phyloP scores from a whole-genome alignment of 2,113 vertebrate species.

The Lota lota region DNA sequence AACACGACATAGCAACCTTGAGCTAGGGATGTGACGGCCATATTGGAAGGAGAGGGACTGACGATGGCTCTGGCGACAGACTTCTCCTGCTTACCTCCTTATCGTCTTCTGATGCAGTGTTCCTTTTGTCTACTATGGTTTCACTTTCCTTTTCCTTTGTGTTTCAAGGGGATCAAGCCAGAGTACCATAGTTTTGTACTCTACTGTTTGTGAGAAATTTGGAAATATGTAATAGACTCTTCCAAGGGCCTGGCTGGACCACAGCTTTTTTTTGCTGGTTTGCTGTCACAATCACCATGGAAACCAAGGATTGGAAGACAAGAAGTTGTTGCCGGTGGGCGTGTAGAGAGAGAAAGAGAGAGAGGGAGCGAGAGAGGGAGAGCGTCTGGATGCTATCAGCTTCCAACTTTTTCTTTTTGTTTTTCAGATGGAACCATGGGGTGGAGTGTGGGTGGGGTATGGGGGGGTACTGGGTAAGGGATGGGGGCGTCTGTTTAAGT shows the following conservation, averaged over 20 bases:
- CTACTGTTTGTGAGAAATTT: conserved; percentile 15
- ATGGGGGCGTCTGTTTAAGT: conserved; percentile 25
- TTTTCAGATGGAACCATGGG: neutral
- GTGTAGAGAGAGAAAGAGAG: neutral
- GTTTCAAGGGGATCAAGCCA: conserved; percentile 53
- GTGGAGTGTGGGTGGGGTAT: neutral
- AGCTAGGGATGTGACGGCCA: conserved; percentile 39
- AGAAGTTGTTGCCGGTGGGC: neutral
- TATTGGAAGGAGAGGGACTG: conserved; percentile 41
- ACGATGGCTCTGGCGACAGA: conserved; percentile 43
- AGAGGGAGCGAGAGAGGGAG: conserved; percentile 32
- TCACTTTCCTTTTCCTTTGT: conserved; percentile 8
- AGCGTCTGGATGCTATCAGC: conserved; percentile 50
- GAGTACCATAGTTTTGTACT: conserved; percentile 55
- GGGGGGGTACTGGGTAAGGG: neutral
- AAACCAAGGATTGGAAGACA: conserved; percentile 29
- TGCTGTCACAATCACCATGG: conserved; percentile 66
- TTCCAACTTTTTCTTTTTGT: conserved; percentile 24
- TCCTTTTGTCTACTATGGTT: conserved; percentile 36
- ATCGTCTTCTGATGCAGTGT: conserved; percentile 61
- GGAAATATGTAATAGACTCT: conserved; percentile 21
- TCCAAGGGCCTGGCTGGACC: conserved; percentile 48
- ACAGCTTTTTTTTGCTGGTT: conserved; percentile 42
- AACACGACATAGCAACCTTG: conserved; percentile 30
- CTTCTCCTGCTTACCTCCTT: conserved; percentile 69